A percentile compares a stretch with the other conserved stretches of the same genome.
Conservation (phyloP, 2,113 vertebrate genomes). For the Oplegnathus fasciatus region DNA sequence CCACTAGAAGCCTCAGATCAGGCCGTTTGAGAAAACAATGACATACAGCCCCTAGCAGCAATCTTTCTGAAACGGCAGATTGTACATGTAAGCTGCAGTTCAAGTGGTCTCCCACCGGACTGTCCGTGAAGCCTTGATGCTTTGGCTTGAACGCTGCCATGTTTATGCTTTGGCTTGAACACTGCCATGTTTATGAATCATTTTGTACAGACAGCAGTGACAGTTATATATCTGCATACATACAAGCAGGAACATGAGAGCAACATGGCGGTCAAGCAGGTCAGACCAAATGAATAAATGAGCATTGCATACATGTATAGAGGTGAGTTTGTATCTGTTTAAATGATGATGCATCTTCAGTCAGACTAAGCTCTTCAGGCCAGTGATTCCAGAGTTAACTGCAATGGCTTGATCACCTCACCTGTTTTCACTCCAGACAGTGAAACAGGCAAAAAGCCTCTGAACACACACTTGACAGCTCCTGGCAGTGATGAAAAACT, state of each 20-base stretch:
- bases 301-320: background rate
- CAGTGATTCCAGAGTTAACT: background rate
- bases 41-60: constrained; percentile 39
- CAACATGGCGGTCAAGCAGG: background rate
- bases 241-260: background rate
- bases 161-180: constrained; percentile 31
- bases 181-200: background rate
- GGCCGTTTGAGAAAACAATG: constrained; percentile 59
- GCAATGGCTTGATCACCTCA: constrained; percentile 4
- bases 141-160: too few relatives aligned
- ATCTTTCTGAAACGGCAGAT: constrained; percentile 49
- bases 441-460: background rate
- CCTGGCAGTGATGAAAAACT: background rate
- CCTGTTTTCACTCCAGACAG: constrained; percentile 5
- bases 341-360: background rate
- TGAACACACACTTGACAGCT: background rate
- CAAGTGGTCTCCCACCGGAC: constrained; percentile 41
- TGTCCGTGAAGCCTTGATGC: constrained; percentile 15
- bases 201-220: constrained; percentile 1
- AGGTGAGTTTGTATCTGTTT: constrained; percentile 6
- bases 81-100: constrained; percentile 67
- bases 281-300: background rate
- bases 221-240: too few relatives aligned
- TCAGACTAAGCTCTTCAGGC: background rate
- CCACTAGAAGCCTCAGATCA: constrained; percentile 56